Conservation (phyloP, 2,797 vertebrate species). For the Ambastaia sidthimunki region DNA sequence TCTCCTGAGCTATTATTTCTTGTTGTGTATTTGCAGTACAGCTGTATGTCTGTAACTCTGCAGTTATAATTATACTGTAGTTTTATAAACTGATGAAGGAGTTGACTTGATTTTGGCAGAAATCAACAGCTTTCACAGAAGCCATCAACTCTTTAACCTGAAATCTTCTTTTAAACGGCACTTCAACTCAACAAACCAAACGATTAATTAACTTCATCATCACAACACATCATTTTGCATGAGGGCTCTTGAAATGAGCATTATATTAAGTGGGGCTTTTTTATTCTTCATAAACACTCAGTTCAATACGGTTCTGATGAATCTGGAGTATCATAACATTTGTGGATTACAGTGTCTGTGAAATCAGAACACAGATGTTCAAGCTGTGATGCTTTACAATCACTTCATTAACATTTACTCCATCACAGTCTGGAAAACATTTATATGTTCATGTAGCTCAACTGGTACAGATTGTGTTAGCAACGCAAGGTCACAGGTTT, state of each 20-base stretch:
- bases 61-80: background rate
- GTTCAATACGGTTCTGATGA: background rate
- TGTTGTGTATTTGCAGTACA: no score
- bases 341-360: constrained; percentile 1
- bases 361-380: constrained; percentile 20
- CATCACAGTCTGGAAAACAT: background rate
- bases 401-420: background rate
- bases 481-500: no score
- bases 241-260: background rate
- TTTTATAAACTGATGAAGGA: background rate
- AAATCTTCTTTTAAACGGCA: background rate
- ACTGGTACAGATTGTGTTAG: no score
- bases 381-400: background rate
- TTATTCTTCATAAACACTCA: constrained; percentile 9
- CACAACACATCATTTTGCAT: background rate
- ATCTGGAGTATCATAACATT: constrained; percentile 6
- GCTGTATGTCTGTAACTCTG: no score
- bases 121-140: background rate
- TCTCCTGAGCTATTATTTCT: no score
- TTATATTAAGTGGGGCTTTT: background rate
- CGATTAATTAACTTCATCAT: background rate
- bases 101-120: background rate
- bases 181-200: background rate
- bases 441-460: background rate
- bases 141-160: background rate